phyloP scores from a whole-genome alignment of 2,113 vertebrate species.

The Neolamprologus tretocephalus region DNA sequence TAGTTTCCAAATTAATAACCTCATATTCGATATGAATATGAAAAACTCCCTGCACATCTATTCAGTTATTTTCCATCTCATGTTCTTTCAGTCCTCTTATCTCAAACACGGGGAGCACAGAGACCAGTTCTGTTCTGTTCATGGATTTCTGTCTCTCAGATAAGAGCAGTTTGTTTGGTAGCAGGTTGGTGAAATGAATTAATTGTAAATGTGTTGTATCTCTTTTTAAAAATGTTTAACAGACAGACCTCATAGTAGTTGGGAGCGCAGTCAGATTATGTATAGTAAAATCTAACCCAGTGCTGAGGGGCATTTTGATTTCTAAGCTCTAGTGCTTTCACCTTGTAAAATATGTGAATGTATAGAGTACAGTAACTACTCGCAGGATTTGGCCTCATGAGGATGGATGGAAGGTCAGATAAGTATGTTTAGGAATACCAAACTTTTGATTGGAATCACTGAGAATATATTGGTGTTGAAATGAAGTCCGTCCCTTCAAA shows the following conservation, averaged over 20 bases:
- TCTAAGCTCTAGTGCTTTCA: neutral
- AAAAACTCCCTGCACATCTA: neutral
- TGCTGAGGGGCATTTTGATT: neutral
- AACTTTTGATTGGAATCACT: neutral
- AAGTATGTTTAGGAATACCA: neutral
- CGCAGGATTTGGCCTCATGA: neutral
- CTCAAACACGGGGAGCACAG: neutral
- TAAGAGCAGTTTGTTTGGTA: neutral
- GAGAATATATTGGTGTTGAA: neutral
- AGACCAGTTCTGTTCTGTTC: neutral
- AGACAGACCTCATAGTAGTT: neutral
- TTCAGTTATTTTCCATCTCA: neutral
- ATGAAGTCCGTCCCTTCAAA: neutral
- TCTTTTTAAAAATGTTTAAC: neutral
- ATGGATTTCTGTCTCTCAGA: neutral
- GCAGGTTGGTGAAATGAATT: neutral
- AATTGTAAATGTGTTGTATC: neutral
- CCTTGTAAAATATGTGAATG: neutral
- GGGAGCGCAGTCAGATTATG: neutral
- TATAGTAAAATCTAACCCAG: neutral
- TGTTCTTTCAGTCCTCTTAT: neutral
- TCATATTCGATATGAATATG: conserved; percentile 4
- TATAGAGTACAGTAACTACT: neutral
- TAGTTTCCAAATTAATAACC: conserved; percentile 17
- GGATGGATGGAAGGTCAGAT: neutral